Conservation (phyloP, 2,113 vertebrate species). For the Loxodonta africana region DNA sequence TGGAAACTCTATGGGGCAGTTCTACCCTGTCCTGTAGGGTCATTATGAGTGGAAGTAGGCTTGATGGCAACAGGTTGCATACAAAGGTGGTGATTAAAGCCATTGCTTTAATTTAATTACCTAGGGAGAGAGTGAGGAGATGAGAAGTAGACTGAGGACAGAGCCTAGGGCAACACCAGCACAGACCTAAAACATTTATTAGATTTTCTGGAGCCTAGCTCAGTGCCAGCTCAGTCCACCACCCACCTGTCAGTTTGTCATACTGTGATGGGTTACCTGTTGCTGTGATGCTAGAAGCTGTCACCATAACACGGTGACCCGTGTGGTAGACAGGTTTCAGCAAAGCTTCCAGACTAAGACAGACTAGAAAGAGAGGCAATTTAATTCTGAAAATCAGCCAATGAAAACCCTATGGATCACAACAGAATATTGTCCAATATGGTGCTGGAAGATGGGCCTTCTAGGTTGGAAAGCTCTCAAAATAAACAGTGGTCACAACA, state of each 20-base stretch:
- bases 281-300: background rate
- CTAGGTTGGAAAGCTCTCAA: background rate
- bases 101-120: background rate
- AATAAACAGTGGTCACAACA: background rate
- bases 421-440: background rate
- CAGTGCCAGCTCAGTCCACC: background rate
- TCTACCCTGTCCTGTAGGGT: too few relatives aligned
- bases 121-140: background rate
- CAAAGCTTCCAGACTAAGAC: background rate
- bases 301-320: background rate
- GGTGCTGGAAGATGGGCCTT: background rate
- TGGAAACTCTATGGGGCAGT: too few relatives aligned
- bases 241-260: background rate
- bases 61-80: too few relatives aligned
- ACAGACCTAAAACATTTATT: background rate
- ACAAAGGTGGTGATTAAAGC: background rate
- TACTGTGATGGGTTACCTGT: background rate
- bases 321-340: background rate
- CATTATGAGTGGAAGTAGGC: too few relatives aligned
- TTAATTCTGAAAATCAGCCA: background rate
- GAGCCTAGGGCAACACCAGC: background rate
- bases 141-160: background rate
- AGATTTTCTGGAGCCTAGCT: background rate
- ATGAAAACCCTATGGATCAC: background rate
- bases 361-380: background rate